Evolutionary conservation across 2,888 invertebrate species (phyloP), one percentile per base, ranked within the genome.

Genomic region (Colostygia pectinataria): DNA sequence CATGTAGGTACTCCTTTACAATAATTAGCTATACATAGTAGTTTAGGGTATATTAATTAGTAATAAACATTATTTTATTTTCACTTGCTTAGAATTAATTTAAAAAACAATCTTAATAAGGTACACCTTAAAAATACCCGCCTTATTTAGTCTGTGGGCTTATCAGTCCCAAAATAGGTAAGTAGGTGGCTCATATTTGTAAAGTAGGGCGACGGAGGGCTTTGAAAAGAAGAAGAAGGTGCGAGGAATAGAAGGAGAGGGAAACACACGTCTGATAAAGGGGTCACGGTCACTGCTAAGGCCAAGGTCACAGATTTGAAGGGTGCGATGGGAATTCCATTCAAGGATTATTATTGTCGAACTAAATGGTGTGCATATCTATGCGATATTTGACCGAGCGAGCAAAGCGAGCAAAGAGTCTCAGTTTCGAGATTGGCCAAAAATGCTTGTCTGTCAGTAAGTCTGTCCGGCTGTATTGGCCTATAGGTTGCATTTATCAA

Each of bases 241-340:
- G 2, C 6, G 33, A 42, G 9, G 34, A 10, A 10, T 5, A 15
- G 5, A 24, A 5, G 12, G 24, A n/a, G 28, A 9, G 38, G 53
- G 46, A 14, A 41, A 27, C 18, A 44, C 39, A 47, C 41, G 55
- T 14, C 52, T 56, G 61, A 64, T 61, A 59, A 63, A 39, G 51
- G 60, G 63, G 65, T 66, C 68, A 69, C 14, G 65, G 67, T 34
- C 59, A 40, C 15, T 20, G 54, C 43, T 56, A 55, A 48, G 55
- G 57, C 13, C 50, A 57, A 50, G 48, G 36, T 8, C 13, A 20
- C 4, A 4, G 8, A 10, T 4, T 20, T 20, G 43, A 25, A 40
- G 46, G 45, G 27, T 32, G 38, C 13, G 7, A 24, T 15, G 6
- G 31, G 24, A 31, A 12, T 23, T 40, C 3, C 39, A 39, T 40